Evolutionary conservation across 2,797 vertebrate genomes (phyloP).

Genomic region (Lindbergichthys nudifrons): DNA sequence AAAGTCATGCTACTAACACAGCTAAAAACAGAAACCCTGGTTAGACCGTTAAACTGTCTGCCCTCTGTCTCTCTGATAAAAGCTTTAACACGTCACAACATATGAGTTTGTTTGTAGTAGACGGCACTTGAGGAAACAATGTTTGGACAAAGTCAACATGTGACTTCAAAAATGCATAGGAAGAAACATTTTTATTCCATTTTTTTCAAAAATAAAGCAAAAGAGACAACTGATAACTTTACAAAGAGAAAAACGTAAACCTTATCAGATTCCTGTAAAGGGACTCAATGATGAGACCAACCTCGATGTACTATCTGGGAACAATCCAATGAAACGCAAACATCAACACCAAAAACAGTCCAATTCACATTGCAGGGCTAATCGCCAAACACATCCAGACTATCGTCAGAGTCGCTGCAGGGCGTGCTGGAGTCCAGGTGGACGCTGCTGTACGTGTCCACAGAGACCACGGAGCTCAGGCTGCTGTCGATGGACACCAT

Average conservation of each 20-base stretch:
- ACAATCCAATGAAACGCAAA: slow-evolving; percentile 9
- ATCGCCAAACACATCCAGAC: slow-evolving; percentile 42
- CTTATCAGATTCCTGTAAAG: neutral
- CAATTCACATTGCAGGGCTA: slow-evolving; percentile 35
- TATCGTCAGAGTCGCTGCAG: slow-evolving; percentile 50
- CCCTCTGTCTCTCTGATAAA: too few relatives aligned
- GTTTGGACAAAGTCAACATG: neutral
- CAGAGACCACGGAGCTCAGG: slow-evolving; percentile 65
- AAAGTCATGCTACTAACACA: neutral
- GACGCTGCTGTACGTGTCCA: slow-evolving; percentile 67
- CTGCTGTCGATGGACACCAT: slow-evolving; percentile 65
- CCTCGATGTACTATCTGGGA: neutral
- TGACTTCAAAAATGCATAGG: slow-evolving; percentile 34
- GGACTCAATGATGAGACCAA: slow-evolving; percentile 15
- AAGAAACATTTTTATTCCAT: slow-evolving; percentile 69
- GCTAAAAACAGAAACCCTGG: neutral
- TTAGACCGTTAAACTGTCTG: neutral
- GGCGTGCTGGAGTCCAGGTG: slow-evolving; percentile 49
- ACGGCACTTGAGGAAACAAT: neutral
- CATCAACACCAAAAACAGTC: slow-evolving; percentile 19
- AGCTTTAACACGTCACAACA: too few relatives aligned
- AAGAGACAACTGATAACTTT: slow-evolving; percentile 26
- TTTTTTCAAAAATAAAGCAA: slow-evolving; percentile 47
- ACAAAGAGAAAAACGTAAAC: slow-evolving; percentile 41
- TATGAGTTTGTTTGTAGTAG: too few relatives aligned